phyloP scores from a whole-genome alignment of 2,113 vertebrate species.

The Dasyurus viverrinus region DNA sequence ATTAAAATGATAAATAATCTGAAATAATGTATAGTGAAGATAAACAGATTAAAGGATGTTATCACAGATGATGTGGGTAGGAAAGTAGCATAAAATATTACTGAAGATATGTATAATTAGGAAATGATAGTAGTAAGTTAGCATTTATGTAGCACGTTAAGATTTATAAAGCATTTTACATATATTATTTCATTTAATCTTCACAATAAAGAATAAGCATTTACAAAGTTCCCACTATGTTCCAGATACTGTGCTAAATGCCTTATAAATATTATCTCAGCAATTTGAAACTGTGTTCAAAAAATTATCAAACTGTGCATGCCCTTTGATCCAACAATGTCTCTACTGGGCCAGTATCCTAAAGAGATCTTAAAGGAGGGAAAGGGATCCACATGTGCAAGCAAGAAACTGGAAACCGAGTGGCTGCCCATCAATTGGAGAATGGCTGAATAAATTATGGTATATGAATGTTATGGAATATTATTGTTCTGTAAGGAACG shows the following conservation, averaged over 20 bases:
- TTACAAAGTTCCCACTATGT: not conserved
- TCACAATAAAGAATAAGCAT: not conserved
- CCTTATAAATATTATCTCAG: not conserved
- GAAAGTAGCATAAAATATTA: not conserved
- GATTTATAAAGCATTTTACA: not conserved
- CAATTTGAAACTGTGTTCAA: too few relatives aligned
- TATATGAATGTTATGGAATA: too few relatives aligned
- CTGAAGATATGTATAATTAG: not conserved
- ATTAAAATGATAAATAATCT: not conserved
- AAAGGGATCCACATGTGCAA: too few relatives aligned
- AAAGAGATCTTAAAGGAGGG: too few relatives aligned
- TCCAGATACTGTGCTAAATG: not conserved
- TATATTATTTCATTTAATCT: not conserved
- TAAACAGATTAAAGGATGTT: not conserved
- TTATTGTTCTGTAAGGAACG: too few relatives aligned
- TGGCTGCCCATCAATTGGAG: too few relatives aligned
- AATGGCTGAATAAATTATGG: too few relatives aligned
- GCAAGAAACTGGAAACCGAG: too few relatives aligned
- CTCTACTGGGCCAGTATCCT: too few relatives aligned
- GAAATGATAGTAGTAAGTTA: not conserved
- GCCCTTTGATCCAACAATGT: too few relatives aligned
- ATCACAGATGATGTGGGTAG: not conserved
- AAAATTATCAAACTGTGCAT: too few relatives aligned
- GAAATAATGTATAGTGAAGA: not conserved
- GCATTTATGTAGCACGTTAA: not conserved